phyloP scores from a whole-genome alignment of 2,888 invertebrate genomes.

The Lepidocyrtinus sp. region DNA sequence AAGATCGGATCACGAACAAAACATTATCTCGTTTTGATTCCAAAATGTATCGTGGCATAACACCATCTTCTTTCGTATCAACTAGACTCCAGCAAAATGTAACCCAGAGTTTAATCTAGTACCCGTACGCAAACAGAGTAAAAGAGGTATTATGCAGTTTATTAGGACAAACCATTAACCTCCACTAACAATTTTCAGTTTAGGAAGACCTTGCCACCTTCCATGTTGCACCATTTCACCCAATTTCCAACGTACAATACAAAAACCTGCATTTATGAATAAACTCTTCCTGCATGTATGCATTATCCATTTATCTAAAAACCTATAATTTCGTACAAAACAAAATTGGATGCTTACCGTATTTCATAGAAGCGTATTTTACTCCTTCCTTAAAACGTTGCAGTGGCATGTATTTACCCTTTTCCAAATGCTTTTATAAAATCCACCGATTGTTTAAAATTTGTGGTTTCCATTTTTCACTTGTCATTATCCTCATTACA shows the following conservation, averaged over 20 bases:
- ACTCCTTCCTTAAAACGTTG: background rate
- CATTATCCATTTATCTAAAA: constrained; percentile 56
- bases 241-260: too few species aligned
- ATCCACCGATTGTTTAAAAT: constrained; percentile 7
- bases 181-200: background rate
- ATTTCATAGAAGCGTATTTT: background rate
- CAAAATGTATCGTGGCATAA: background rate
- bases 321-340: constrained; percentile 46
- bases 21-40: constrained; percentile 25
- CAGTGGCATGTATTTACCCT: background rate
- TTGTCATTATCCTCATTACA: constrained; percentile 10
- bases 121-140: background rate
- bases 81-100: background rate
- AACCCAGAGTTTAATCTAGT: too few species aligned
- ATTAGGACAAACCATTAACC: background rate
- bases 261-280: background rate
- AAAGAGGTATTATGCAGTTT: too few species aligned
- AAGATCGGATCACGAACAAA: constrained; percentile 17
- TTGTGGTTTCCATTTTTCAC: constrained; percentile 29
- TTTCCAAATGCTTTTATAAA: background rate
- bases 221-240: too few species aligned
- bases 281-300: constrained; percentile 12
- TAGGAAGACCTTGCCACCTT: background rate
- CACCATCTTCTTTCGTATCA: background rate
- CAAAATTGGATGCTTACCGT: constrained; percentile 35